phyloP scores from a whole-genome alignment of 2,888 invertebrate species.

The Andrena marginata region DNA sequence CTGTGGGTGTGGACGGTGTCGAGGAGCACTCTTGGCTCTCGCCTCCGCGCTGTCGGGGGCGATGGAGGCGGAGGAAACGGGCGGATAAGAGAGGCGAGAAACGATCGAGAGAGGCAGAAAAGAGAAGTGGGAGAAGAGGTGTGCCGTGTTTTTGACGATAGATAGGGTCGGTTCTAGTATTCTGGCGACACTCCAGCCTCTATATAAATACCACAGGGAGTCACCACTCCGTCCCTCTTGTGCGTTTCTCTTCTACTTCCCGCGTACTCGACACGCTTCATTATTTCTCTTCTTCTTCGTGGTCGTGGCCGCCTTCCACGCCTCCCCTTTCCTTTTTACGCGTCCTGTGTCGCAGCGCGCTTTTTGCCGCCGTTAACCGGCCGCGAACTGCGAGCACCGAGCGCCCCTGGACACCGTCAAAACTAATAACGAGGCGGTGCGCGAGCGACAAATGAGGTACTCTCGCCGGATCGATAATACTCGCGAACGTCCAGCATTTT shows the following conservation, averaged over 20 bases:
- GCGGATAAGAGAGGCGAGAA: slow-evolving; percentile 44
- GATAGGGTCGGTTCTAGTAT: slow-evolving; percentile 82
- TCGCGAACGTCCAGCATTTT: not conserved
- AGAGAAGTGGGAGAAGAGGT: slow-evolving; percentile 45
- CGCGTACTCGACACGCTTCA: slow-evolving; percentile 53
- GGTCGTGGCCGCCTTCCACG: slow-evolving; percentile 24
- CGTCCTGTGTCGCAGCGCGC: slow-evolving; percentile 26
- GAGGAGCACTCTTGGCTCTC: slow-evolving; percentile 69
- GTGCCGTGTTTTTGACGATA: slow-evolving; percentile 76
- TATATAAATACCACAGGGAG: slow-evolving; percentile 83
- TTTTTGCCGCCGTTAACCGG: slow-evolving; percentile 52
- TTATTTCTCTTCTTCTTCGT: slow-evolving; percentile 49
- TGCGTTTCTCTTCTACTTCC: slow-evolving; percentile 28
- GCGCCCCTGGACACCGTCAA: slow-evolving; percentile 26
- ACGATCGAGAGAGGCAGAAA: slow-evolving; percentile 48
- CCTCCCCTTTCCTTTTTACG: slow-evolving; percentile 18
- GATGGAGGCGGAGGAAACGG: not conserved
- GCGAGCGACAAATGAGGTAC: slow-evolving; percentile 29
- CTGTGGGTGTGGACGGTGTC: slow-evolving; percentile 54
- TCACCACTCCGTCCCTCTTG: slow-evolving; percentile 71
- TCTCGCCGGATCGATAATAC: slow-evolving; percentile 12
- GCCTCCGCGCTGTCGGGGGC: slow-evolving; percentile 33
- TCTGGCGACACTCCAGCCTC: slow-evolving; percentile 83
- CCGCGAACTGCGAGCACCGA: slow-evolving; percentile 29
- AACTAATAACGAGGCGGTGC: slow-evolving; percentile 32